Evolutionary conservation across 2,113 vertebrate species (phyloP), one percentile per base, ranked within the genome.

Genomic region (Illadopsis cleaveri): DNA sequence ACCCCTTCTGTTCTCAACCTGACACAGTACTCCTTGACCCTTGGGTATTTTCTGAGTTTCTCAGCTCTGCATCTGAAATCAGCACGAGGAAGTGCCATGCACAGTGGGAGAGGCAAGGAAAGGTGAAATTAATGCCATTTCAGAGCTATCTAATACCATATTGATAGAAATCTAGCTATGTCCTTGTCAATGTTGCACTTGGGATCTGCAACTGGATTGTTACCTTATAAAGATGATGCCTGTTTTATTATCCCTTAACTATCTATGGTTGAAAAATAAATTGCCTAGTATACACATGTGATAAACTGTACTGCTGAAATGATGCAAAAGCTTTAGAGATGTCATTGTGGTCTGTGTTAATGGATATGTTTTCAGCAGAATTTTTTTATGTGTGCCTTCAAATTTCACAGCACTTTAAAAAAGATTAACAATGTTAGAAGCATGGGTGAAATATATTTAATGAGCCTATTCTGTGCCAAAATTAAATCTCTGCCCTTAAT

Each of bases 51-150:
- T 96, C 89, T 42, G 71, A 94, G 69, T 51, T 95, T 86, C 65
- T 92, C 71, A 87, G 90, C 61, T 94, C 82, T 95, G 66, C 78
- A 90, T 86, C 54, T 96, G 89, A 97, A 86, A 66, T 90, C 92
- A 90, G 89, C 88, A 72, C 12, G 65, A 89, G 75, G 38, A 96
- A 97, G 47, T 89, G 30, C 23, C 30, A 35, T 31, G 24, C 42
- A 31, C 51, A 61, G n/a, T 4, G 12, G 33, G 15, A 94, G 50
- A 91, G 82, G 20, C 31, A 73, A 89, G 37, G 17, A 96, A 93
- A 95, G 83, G 44, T 76, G 82, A 96, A 90, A 96, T 97, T 93
- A 95, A 96, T 94, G 85, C 42, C 35, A 85, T 89, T 97, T 96
- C 96, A 94, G 51, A 92, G 92, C 93, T 35, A 16, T 66, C 64